Conservation (phyloP, 2,113 vertebrate genomes). For the Bolborhynchus lineola region DNA sequence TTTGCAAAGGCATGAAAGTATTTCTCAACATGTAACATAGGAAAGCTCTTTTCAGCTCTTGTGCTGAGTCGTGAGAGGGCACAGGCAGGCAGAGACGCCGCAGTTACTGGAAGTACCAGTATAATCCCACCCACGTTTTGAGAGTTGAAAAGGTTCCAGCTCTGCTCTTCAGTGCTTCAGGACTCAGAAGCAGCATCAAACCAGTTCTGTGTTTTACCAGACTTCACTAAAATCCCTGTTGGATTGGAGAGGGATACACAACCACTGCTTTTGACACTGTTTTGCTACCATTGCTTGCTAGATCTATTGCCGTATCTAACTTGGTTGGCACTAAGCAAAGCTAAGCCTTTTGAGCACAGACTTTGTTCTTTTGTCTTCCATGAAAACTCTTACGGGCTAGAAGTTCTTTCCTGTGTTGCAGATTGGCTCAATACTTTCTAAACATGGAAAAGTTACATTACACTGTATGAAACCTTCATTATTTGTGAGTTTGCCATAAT, state of each 20-base stretch:
- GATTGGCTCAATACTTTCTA: background rate
- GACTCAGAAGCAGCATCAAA: background rate
- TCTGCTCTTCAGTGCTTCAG: background rate
- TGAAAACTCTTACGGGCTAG: background rate
- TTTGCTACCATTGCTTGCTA: background rate
- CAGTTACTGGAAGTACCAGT: background rate
- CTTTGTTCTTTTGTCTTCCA: background rate
- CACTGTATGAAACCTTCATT: background rate
- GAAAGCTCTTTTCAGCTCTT: background rate
- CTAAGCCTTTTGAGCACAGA: background rate
- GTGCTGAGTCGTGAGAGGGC: background rate
- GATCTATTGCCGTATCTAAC: background rate
- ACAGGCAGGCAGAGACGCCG: background rate
- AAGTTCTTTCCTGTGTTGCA: background rate
- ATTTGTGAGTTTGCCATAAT: background rate
- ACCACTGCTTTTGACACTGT: background rate
- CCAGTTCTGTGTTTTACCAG: background rate
- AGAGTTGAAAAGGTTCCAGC: background rate
- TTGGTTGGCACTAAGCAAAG: background rate
- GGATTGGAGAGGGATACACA: background rate
- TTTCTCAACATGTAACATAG: background rate
- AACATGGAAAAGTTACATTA: background rate
- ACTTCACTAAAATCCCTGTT: fast-evolving
- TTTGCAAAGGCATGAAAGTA: fast-evolving
- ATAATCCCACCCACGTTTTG: background rate